Conservation (phyloP, 1,140 invertebrate genomes). For the Druon quercuslanigerum region DNA sequence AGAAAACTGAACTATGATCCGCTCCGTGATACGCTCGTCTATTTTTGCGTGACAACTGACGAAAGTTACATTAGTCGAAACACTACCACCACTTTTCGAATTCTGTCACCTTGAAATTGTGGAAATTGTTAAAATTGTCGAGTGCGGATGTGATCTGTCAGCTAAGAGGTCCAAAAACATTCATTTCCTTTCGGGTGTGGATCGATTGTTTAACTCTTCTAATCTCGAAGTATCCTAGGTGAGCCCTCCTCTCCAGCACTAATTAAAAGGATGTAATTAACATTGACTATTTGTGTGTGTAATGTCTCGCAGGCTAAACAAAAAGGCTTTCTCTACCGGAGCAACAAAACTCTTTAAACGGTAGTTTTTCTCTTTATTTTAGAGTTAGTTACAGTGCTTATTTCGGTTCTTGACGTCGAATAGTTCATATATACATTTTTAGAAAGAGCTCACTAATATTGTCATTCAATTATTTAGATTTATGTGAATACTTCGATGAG, state of each 20-base stretch:
- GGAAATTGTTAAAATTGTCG: not conserved
- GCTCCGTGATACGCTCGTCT: no score
- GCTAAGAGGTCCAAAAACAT: not conserved
- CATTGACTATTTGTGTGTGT: slow-evolving; percentile 8
- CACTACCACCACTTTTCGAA: not conserved
- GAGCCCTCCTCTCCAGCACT: slow-evolving; percentile 30
- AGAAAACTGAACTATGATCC: no score
- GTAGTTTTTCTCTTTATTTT: slow-evolving; percentile 45
- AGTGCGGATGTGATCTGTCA: not conserved
- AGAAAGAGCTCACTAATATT: no score
- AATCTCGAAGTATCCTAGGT: slow-evolving; percentile 42
- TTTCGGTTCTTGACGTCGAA: not conserved
- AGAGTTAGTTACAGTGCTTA: not conserved
- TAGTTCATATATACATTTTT: not conserved
- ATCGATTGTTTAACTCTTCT: slow-evolving; percentile 35
- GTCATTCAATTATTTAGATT: no score
- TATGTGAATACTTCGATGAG: no score
- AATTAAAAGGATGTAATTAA: not conserved
- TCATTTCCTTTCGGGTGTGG: slow-evolving; percentile 31
- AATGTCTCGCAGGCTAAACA: slow-evolving; percentile 42
- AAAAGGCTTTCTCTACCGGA: slow-evolving; percentile 45
- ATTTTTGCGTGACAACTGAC: no score
- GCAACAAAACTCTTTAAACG: slow-evolving; percentile 55
- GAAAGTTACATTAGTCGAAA: not conserved
- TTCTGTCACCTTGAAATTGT: not conserved